Conservation (phyloP, 2,113 vertebrate species). For the Bucco capensis region DNA sequence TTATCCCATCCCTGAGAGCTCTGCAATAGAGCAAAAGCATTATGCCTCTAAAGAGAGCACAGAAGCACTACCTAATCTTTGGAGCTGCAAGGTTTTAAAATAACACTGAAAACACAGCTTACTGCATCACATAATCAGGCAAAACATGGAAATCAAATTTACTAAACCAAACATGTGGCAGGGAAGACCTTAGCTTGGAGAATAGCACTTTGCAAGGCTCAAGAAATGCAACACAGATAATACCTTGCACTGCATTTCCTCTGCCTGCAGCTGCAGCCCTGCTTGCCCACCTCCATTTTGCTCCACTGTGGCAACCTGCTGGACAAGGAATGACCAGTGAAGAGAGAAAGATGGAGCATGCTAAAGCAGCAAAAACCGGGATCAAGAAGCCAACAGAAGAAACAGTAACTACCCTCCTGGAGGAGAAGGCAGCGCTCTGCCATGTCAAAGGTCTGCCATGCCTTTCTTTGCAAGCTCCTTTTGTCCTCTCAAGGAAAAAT, state of each 20-base stretch:
- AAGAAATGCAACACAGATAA: neutral
- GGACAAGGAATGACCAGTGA: neutral
- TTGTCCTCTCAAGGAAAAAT: neutral
- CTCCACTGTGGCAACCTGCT: neutral
- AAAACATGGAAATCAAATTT: neutral
- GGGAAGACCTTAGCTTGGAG: neutral
- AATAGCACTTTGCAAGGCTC: neutral
- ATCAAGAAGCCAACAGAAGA: neutral
- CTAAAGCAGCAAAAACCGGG: neutral
- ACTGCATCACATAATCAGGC: neutral
- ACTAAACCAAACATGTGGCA: neutral
- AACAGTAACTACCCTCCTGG: neutral
- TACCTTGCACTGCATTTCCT: neutral
- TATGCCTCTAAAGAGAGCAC: neutral
- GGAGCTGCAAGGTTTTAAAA: neutral
- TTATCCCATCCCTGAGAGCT: neutral
- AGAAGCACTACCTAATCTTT: neutral
- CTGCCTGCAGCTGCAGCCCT: neutral
- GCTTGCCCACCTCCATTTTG: neutral
- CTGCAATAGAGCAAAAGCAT: neutral
- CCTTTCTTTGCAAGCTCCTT: rapidly evolving
- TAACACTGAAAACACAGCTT: neutral
- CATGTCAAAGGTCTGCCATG: neutral
- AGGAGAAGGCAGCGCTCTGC: neutral
- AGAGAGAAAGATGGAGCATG: neutral